phyloP scores from a whole-genome alignment of 2,888 invertebrate species.

The Lomographa bimaculata region DNA sequence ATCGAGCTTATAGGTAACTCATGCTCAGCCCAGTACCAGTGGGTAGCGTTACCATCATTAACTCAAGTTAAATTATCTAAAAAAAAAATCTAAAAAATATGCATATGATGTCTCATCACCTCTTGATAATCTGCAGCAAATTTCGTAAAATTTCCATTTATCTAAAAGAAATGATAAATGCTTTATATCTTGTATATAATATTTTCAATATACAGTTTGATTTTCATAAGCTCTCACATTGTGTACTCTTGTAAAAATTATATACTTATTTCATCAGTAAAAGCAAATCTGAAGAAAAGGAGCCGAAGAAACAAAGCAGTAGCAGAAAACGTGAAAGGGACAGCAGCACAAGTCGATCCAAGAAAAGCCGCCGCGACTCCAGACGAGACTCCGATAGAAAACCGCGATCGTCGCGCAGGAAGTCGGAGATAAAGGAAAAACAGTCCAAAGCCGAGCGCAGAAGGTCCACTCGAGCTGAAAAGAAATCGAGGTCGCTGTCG shows the following conservation, averaged over 20 bases:
- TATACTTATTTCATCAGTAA: slow-evolving; percentile 24
- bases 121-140: too few species aligned
- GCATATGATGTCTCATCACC: too few species aligned
- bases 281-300: slow-evolving; percentile 39
- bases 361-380: slow-evolving; percentile 58
- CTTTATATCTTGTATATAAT: too few species aligned
- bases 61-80: too few species aligned
- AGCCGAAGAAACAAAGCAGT: slow-evolving; percentile 40
- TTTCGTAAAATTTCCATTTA: too few species aligned
- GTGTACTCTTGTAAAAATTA: not conserved
- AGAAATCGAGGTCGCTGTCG: slow-evolving; percentile 54
- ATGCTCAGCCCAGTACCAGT: too few species aligned
- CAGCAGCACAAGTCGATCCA: slow-evolving; percentile 46
- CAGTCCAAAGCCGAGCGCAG: slow-evolving; percentile 45
- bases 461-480: slow-evolving; percentile 57
- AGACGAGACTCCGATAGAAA: slow-evolving; percentile 62
- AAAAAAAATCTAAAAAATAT: too few species aligned
- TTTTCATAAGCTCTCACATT: too few species aligned
- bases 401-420: slow-evolving; percentile 61
- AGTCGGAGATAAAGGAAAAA: slow-evolving; percentile 57
- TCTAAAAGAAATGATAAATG: too few species aligned
- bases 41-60: too few species aligned
- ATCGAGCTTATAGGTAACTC: too few species aligned
- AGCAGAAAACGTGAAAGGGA: slow-evolving; percentile 52
- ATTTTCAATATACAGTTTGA: too few species aligned